These are phyloP conservation scores for Aplysina aerophoba DNA, from an alignment of 37 sponge, comb jelly and placozoan genomes.

Conservation along the genomic window DNA sequence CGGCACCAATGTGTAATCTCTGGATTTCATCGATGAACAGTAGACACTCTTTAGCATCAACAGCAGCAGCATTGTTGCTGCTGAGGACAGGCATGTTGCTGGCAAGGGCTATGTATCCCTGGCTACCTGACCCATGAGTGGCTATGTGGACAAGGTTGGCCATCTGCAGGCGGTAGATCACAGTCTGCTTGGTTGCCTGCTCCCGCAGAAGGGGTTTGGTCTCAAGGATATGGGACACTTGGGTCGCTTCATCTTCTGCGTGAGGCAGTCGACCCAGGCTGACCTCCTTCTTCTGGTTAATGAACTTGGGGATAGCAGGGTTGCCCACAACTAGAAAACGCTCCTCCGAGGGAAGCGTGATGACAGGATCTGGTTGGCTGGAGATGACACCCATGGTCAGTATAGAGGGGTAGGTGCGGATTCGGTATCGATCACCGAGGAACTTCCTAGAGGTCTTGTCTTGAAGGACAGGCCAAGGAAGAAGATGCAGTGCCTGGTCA, in stretches of 20 bases:
- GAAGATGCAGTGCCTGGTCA: conserved; percentile 61
- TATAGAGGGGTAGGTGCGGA: conserved; percentile 63
- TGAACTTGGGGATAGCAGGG: conserved; percentile 20
- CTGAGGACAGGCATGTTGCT: conserved; percentile 1
- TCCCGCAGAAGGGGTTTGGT: conserved; percentile 29
- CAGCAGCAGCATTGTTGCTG: not conserved
- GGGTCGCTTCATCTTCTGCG: conserved; percentile 30
- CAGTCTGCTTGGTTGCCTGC: conserved; percentile 24
- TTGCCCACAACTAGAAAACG: conserved; percentile 22
- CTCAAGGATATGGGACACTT: conserved; percentile 29
- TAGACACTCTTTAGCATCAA: conserved; percentile 14
- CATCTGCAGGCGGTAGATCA: not conserved
- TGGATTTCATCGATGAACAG: conserved; percentile 8
- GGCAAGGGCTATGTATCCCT: conserved; percentile 13
- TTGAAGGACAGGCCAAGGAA: conserved; percentile 58
- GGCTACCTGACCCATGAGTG: conserved; percentile 18
- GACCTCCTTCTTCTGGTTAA: not conserved
- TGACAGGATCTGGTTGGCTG: not conserved
- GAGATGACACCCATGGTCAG: conserved; percentile 60
- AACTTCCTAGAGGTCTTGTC: conserved; percentile 29
- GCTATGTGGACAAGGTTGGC: conserved; percentile 34
- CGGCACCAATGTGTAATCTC: not conserved
- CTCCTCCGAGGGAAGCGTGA: not conserved
- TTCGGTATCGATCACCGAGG: conserved; percentile 55
- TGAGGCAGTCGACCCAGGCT: conserved; percentile 15